A percentile compares a stretch with the other conserved stretches of the same genome.
Conservation (phyloP, 2,797 vertebrate genomes). For the Gila robusta region DNA sequence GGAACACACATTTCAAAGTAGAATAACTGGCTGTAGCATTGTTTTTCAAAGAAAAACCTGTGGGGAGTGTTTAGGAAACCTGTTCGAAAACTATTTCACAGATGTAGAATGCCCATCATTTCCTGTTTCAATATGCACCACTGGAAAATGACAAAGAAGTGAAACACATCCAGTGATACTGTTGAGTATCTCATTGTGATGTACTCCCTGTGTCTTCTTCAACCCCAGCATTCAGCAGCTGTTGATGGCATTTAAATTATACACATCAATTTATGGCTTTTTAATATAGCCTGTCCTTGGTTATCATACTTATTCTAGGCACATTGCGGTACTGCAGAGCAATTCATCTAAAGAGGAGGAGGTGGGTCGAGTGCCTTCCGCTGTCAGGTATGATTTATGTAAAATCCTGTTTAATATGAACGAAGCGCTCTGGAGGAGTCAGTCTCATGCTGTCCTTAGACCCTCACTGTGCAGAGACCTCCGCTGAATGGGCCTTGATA, state of each 20-base stretch:
- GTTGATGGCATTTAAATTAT: conserved; percentile 45
- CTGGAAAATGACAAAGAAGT: background rate
- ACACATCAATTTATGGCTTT: conserved; percentile 42
- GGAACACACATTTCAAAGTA: too few species aligned
- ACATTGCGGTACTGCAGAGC: conserved; percentile 41
- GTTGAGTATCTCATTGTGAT: background rate
- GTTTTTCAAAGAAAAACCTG: too few species aligned
- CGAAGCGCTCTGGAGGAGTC: conserved; percentile 14
- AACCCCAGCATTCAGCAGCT: conserved; percentile 23
- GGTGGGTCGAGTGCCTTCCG: conserved; percentile 35
- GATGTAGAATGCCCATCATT: background rate
- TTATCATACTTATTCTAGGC: conserved; percentile 41
- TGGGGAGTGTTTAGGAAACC: background rate
- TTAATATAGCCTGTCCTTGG: conserved; percentile 39
- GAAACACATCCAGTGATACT: background rate
- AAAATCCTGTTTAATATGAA: conserved; percentile 50
- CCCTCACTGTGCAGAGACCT: conserved; percentile 28
- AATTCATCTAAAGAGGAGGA: conserved; percentile 49
- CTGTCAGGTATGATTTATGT: conserved; percentile 52
- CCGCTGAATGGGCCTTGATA: background rate
- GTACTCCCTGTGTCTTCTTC: background rate
- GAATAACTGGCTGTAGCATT: too few species aligned
- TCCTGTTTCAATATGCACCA: background rate
- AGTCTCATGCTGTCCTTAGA: conserved; percentile 40
- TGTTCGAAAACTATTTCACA: conserved; percentile 32